A percentile compares a stretch with the other conserved stretches of the same genome.
Conservation (phyloP, 2,797 vertebrate species). For the Melanotaenia maccullochi region DNA sequence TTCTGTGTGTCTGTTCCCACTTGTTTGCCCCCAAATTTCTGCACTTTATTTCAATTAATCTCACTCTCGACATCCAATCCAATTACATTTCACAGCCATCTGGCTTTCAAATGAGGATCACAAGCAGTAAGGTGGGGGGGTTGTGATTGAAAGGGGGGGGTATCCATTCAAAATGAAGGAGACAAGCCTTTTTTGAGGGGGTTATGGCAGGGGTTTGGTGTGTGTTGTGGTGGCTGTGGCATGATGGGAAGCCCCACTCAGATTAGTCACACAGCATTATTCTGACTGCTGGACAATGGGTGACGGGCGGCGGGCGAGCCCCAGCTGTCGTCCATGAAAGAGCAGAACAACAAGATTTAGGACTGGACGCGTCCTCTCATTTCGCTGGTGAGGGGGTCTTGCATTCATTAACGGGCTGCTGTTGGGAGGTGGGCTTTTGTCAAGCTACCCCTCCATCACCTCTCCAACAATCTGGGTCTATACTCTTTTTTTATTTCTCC, state of each 20-base stretch:
- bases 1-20: conserved; percentile 57
- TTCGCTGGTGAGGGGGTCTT: conserved; percentile 83
- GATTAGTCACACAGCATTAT: conserved; percentile 96
- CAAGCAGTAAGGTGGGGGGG: conserved; percentile 50
- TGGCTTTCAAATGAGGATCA: conserved; percentile 81
- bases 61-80: conserved; percentile 77
- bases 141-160: background rate
- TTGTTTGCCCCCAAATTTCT: conserved; percentile 82
- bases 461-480: conserved; percentile 49
- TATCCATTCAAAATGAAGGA: conserved; percentile 68
- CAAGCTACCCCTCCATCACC: conserved; percentile 72
- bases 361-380: conserved; percentile 90
- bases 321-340: conserved; percentile 96
- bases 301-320: conserved; percentile 89
- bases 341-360: conserved; percentile 95
- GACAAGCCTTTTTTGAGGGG: conserved; percentile 52
- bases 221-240: conserved; percentile 81
- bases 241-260: conserved; percentile 91
- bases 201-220: conserved; percentile 68
- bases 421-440: conserved; percentile 81
- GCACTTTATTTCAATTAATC: conserved; percentile 78
- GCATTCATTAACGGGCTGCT: conserved; percentile 90
- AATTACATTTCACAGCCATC: conserved; percentile 83
- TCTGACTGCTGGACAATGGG: conserved; percentile 92
- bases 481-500: conserved; percentile 54